Evolutionary conservation across 1,140 invertebrate species (phyloP).

Genomic region (Kradibia gibbosae): DNA sequence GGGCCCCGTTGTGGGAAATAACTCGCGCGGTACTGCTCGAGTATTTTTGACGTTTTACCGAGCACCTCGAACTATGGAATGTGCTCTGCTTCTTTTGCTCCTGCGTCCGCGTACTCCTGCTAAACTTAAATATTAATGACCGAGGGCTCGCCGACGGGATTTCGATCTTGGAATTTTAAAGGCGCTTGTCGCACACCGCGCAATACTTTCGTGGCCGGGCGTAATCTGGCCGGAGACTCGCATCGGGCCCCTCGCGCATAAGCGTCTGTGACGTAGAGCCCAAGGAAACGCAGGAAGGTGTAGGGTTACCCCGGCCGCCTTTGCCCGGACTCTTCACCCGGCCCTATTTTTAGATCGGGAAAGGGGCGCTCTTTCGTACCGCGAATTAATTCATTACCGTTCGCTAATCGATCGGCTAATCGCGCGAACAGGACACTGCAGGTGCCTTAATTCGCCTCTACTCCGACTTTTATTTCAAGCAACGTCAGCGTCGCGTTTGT

Average conservation of each 20-base stretch:
- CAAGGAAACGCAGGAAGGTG: not conserved
- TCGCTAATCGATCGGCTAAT: slow-evolving; percentile 9
- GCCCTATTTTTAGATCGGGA: not conserved
- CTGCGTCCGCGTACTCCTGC: not conserved
- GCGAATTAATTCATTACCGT: slow-evolving; percentile 8
- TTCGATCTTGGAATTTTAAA: slow-evolving; percentile 4
- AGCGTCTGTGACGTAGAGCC: not conserved
- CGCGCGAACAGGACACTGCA: not conserved
- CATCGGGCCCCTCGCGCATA: not conserved
- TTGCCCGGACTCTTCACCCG: not conserved
- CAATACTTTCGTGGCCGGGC: not conserved
- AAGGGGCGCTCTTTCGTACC: not conserved
- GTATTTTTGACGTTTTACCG: not conserved
- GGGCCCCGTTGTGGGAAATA: not conserved
- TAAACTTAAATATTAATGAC: not conserved
- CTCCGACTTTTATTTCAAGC: slow-evolving; percentile 17
- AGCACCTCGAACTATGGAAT: not conserved
- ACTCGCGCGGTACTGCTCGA: not conserved
- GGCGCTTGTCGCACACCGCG: not conserved
- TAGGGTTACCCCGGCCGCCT: not conserved
- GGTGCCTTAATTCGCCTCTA: not conserved
- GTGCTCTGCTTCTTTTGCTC: not conserved
- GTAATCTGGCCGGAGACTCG: not conserved
- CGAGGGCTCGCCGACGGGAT: not conserved
- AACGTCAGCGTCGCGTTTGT: not conserved